Percentiles rank a stretch among this genome's conserved stretches.
These are phyloP conservation scores for Aegithalos caudatus DNA, from an alignment of 2,113 vertebrate genomes.

Conservation along the genomic window DNA sequence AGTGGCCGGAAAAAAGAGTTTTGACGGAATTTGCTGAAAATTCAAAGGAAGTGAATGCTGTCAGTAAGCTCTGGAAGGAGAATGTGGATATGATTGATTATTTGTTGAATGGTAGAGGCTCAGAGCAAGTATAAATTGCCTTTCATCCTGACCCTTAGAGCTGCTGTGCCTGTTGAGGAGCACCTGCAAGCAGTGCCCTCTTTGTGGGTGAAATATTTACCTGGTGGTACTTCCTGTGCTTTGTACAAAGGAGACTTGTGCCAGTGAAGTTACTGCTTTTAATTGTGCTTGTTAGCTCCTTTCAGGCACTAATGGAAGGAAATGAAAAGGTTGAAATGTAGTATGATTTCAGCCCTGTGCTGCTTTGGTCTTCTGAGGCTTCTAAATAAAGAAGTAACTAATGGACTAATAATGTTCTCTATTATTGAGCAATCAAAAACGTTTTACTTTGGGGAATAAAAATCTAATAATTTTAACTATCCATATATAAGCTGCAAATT, in stretches of 20 bases:
- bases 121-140: not conserved
- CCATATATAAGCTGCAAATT: slow-evolving; percentile 12
- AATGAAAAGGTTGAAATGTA: slow-evolving; percentile 40
- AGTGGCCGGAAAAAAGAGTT: not conserved
- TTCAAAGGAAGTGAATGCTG: rapidly evolving
- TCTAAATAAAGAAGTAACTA: slow-evolving; percentile 48
- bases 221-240: not conserved
- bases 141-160: not conserved
- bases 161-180: not conserved
- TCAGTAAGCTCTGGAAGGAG: not conserved
- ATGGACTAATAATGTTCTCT: slow-evolving; percentile 62
- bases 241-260: not conserved
- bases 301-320: slow-evolving; percentile 21
- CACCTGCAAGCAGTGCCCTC: not conserved
- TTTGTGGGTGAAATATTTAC: not conserved
- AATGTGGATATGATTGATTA: not conserved
- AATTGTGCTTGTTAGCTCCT: slow-evolving; percentile 17
- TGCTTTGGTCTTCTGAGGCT: slow-evolving; percentile 44
- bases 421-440: slow-evolving; percentile 59
- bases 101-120: not conserved
- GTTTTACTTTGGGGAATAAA: slow-evolving; percentile 51
- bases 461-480: slow-evolving; percentile 51
- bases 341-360: not conserved
- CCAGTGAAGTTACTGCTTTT: not conserved
- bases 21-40: not conserved